Evolutionary conservation across 2,113 vertebrate species (phyloP).

Genomic region (Cariama cristata): DNA sequence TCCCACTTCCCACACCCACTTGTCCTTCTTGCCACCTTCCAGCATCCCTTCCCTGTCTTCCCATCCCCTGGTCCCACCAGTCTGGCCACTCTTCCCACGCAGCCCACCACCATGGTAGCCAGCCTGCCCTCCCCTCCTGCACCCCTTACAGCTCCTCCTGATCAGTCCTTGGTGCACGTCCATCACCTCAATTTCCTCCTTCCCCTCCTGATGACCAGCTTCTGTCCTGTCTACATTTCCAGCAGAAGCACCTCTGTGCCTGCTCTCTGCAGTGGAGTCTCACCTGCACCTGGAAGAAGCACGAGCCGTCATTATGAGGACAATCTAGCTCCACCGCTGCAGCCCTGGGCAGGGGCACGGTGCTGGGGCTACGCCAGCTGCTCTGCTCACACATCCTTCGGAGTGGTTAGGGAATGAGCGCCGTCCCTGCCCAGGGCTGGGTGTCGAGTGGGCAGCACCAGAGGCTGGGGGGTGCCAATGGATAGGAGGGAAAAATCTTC

Average conservation of each 20-base stretch:
- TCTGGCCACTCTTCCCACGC: background rate
- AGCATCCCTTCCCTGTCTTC: background rate
- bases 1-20: background rate
- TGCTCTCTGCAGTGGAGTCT: background rate
- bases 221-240: background rate
- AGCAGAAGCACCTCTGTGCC: background rate
- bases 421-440: background rate
- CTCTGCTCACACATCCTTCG: background rate
- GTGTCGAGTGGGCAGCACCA: background rate
- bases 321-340: background rate
- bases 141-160: background rate
- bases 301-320: background rate
- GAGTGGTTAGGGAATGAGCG: rapidly evolving
- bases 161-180: background rate
- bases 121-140: background rate
- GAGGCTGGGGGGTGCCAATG: background rate
- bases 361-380: rapidly evolving
- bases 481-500: background rate
- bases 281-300: background rate
- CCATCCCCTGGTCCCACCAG: background rate
- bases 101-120: background rate
- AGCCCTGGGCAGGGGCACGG: background rate
- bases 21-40: background rate
- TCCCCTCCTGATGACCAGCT: background rate
- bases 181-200: background rate